Percentiles rank a stretch among this genome's conserved stretches.
Evolutionary conservation across 2,888 invertebrate genomes (phyloP).

Genomic region (Portevinia maculata): DNA sequence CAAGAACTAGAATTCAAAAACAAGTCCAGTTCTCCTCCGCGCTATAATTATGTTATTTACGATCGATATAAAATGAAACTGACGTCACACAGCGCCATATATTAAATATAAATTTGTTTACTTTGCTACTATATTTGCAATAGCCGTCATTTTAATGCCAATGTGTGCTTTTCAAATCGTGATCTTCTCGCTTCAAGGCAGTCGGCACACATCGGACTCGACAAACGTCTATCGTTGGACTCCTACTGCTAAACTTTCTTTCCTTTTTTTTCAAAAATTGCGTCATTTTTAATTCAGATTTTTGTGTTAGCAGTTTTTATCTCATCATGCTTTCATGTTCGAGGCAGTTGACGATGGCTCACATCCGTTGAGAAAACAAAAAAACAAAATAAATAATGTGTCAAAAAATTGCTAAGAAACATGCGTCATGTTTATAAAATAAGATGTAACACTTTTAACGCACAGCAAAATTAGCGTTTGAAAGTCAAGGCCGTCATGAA

Average conservation of each 20-base stretch:
- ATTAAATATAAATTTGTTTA: conserved; percentile 7
- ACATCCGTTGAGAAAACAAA: conserved; percentile 22
- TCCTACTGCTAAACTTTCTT: conserved; percentile 7
- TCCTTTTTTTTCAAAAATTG: conserved; percentile 11
- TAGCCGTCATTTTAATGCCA: not conserved
- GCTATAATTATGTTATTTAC: not conserved
- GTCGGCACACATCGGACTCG: not conserved
- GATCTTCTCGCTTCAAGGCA: not conserved
- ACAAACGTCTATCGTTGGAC: too few species aligned
- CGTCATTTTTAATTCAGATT: conserved; percentile 39
- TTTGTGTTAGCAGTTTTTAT: conserved; percentile 1
- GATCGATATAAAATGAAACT: conserved; percentile 7
- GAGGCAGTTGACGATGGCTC: conserved; percentile 22
- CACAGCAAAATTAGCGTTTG: conserved; percentile 1
- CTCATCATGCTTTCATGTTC: conserved; percentile 16
- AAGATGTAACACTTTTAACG: not conserved
- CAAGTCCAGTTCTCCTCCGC: conserved; percentile 13
- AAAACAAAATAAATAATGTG: conserved; percentile 12
- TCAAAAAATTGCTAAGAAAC: conserved; percentile 6
- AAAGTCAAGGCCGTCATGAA: conserved; percentile 22
- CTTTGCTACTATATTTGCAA: conserved; percentile 11
- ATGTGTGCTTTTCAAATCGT: conserved; percentile 14
- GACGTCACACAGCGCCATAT: conserved; percentile 4
- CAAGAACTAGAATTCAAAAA: not conserved
- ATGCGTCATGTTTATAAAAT: conserved; percentile 30